These are phyloP conservation scores for Drosophila watanabei DNA, from an alignment of 1,140 invertebrate species.

Conservation along the genomic window DNA sequence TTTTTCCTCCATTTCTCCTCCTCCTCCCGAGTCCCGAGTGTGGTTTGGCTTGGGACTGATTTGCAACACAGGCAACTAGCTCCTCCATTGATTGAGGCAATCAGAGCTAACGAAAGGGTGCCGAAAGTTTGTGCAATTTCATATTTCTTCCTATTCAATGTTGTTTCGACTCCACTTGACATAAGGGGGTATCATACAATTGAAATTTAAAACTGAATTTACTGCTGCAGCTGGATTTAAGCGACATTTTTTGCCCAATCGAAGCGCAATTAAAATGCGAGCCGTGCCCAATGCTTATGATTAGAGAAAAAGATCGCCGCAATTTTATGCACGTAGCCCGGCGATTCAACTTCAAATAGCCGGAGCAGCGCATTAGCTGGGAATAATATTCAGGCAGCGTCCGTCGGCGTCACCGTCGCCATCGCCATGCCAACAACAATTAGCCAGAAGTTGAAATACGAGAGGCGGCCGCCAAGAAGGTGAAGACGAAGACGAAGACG, in stretches of 20 bases:
- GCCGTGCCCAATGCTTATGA: slow-evolving; percentile 59
- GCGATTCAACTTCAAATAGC: slow-evolving; percentile 53
- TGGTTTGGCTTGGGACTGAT: slow-evolving; percentile 25
- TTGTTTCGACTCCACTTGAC: slow-evolving; percentile 10
- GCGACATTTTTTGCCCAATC: slow-evolving; percentile 26
- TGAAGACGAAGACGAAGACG: slow-evolving; percentile 7
- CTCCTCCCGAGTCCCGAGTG: background rate
- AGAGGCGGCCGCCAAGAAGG: slow-evolving; percentile 24
- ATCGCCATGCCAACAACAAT: slow-evolving; percentile 48
- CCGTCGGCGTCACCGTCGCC: slow-evolving; percentile 15
- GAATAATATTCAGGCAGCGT: slow-evolving; percentile 51
- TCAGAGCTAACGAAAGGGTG: slow-evolving; percentile 59
- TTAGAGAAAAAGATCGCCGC: slow-evolving; percentile 68
- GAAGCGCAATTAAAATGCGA: slow-evolving; percentile 65
- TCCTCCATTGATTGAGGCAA: slow-evolving; percentile 65
- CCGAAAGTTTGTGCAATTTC: slow-evolving; percentile 58
- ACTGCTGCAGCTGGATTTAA: slow-evolving; percentile 12
- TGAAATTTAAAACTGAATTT: slow-evolving; percentile 7
- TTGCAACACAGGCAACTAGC: slow-evolving; percentile 40
- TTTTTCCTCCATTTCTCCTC: slow-evolving; percentile 16
- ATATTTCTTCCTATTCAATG: slow-evolving; percentile 52
- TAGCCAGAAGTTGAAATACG: slow-evolving; percentile 54
- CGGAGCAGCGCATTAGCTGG: slow-evolving; percentile 46
- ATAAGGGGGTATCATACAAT: slow-evolving; percentile 4
- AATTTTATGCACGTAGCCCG: slow-evolving; percentile 70